These are phyloP conservation scores for Apaloderma vittatum DNA, from an alignment of 2,113 vertebrate genomes.

Conservation along the genomic window DNA sequence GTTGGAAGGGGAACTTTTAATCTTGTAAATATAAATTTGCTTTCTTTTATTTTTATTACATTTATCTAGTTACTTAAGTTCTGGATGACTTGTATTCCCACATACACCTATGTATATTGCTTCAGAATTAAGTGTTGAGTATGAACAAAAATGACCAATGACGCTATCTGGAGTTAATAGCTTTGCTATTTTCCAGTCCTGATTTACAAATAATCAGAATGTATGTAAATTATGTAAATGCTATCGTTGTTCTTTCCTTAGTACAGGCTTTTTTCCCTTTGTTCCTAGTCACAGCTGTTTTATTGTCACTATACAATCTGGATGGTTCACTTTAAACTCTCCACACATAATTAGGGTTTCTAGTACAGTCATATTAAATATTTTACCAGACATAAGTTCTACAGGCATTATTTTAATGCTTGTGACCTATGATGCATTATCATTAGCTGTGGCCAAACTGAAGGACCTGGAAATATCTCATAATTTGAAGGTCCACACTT, in stretches of 20 bases:
- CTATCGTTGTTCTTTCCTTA: slow-evolving; percentile 7
- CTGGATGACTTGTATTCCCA: background rate
- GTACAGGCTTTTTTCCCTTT: slow-evolving; percentile 6
- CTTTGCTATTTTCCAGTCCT: background rate
- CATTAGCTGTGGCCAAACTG: background rate
- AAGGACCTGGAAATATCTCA: background rate
- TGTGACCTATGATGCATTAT: background rate
- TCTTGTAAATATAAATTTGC: background rate
- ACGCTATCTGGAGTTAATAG: background rate
- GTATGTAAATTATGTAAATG: slow-evolving; percentile 25
- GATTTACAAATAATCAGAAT: slow-evolving; percentile 16
- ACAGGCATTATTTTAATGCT: background rate
- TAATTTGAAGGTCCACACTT: background rate
- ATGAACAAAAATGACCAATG: background rate
- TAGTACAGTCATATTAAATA: background rate
- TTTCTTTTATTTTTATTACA: background rate
- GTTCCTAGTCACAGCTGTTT: slow-evolving; percentile 43
- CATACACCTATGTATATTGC: background rate
- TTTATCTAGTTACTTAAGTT: background rate
- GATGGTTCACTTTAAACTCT: background rate
- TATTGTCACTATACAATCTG: slow-evolving; percentile 52
- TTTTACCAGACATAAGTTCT: background rate
- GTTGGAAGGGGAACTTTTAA: background rate
- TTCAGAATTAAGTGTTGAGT: background rate
- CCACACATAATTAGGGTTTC: background rate